phyloP scores from a whole-genome alignment of 2,113 vertebrate species.

The Pteropus alecto region DNA sequence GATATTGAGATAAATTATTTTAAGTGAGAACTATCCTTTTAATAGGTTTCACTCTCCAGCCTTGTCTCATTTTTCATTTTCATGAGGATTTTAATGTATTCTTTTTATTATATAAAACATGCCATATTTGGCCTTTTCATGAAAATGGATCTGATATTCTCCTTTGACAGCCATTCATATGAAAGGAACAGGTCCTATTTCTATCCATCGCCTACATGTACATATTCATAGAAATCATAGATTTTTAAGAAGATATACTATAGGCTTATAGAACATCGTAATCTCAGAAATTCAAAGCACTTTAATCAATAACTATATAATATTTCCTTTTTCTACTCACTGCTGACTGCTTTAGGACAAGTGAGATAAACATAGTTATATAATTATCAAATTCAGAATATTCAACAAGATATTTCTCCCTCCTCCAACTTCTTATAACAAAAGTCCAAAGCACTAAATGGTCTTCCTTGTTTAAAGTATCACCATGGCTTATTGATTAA shows the following conservation, averaged over 20 bases:
- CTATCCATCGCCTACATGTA: background rate
- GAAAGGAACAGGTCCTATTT: conserved; percentile 57
- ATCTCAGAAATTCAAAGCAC: background rate
- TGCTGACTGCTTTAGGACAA: background rate
- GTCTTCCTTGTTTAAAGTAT: background rate
- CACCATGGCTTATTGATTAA: background rate
- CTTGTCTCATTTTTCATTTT: conserved; percentile 67
- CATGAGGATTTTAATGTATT: conserved; percentile 63
- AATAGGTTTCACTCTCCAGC: background rate
- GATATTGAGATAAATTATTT: conserved; percentile 60
- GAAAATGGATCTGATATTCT: conserved; percentile 61
- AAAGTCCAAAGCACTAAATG: background rate
- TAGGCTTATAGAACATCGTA: background rate
- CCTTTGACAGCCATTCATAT: conserved; percentile 63
- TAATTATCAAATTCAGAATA: background rate
- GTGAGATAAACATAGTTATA: background rate
- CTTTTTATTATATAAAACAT: conserved; percentile 64
- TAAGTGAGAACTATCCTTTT: conserved; percentile 59
- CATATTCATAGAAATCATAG: conserved; percentile 42
- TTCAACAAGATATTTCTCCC: background rate
- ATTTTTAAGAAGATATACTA: conserved; percentile 14
- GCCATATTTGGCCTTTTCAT: conserved; percentile 64
- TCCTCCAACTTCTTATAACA: background rate
- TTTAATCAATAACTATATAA: background rate
- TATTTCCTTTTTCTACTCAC: background rate